A percentile compares a stretch with the other conserved stretches of the same genome.
phyloP scores from a whole-genome alignment of 1,140 invertebrate genomes.

The Lysiphlebus fabarum region DNA sequence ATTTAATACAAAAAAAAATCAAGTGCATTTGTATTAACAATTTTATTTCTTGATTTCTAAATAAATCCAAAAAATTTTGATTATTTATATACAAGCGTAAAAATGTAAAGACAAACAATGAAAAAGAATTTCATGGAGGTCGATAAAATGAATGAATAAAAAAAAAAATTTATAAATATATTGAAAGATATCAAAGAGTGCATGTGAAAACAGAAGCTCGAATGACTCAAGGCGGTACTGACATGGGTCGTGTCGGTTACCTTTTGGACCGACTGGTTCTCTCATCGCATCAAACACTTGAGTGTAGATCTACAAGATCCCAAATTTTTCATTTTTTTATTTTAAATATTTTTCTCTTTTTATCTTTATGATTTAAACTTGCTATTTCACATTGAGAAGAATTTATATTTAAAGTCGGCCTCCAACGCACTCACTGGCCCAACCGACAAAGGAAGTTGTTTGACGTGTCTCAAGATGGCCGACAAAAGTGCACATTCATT shows the following conservation, averaged over 20 bases:
- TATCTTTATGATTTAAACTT: too few relatives aligned
- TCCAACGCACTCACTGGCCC: constrained; percentile 18
- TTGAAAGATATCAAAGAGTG: constrained; percentile 2
- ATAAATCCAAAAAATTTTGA: too few relatives aligned
- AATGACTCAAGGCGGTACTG: constrained; percentile 12
- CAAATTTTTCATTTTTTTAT: too few relatives aligned
- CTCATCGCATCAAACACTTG: constrained; percentile 12
- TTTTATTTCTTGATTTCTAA: too few relatives aligned
- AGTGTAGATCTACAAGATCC: constrained; percentile 16
- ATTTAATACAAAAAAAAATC: too few relatives aligned
- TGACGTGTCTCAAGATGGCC: constrained; percentile 31
- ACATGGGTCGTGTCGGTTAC: constrained; percentile 2
- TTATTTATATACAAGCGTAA: too few relatives aligned
- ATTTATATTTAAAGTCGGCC: constrained; percentile 29
- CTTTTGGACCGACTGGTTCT: constrained; percentile 2
- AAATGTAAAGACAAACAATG: too few relatives aligned
- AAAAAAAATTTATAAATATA: not conserved
- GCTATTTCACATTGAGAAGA: not conserved
- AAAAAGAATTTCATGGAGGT: too few relatives aligned
- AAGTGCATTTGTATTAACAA: too few relatives aligned
- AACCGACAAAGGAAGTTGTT: constrained; percentile 36
- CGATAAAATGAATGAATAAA: too few relatives aligned
- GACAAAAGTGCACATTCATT: constrained; percentile 2
- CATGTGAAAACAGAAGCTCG: constrained; percentile 12
- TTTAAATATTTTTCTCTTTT: too few relatives aligned